Percentiles rank a stretch among this genome's conserved stretches.
These are phyloP conservation scores for Gambusia affinis DNA, from an alignment of 2,113 vertebrate species.

Conservation along the genomic window DNA sequence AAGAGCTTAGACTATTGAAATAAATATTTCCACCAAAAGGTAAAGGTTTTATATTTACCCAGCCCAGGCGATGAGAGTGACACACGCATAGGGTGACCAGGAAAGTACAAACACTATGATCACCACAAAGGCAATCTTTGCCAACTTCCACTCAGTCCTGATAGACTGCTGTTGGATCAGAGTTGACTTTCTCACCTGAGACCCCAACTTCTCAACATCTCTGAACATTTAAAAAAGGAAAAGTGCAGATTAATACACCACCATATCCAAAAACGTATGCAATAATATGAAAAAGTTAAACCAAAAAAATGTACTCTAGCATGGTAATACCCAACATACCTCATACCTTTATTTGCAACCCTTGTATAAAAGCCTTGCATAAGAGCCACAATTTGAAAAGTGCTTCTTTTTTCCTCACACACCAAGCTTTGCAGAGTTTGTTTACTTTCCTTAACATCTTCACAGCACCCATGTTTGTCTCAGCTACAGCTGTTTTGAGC, in stretches of 20 bases:
- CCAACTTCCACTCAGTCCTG: constrained; percentile 93
- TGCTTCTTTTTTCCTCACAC: neutral
- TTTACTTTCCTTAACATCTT: neutral
- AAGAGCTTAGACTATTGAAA: neutral
- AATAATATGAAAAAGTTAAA: neutral
- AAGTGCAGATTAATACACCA: neutral
- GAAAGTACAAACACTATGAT: constrained; percentile 92
- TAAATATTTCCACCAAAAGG: neutral
- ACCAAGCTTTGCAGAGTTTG: neutral
- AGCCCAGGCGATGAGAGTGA: constrained; percentile 91
- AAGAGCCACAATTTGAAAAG: neutral
- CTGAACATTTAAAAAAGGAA: constrained; percentile 61
- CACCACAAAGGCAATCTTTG: constrained; percentile 90
- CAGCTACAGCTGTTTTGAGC: neutral
- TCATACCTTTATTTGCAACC: neutral
- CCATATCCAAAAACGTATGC: neutral
- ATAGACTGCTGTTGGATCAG: constrained; percentile 82
- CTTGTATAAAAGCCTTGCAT: neutral
- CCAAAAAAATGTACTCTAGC: neutral
- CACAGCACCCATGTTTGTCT: neutral
- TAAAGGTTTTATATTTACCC: constrained; percentile 79
- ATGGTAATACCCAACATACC: neutral
- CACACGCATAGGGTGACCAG: constrained; percentile 92
- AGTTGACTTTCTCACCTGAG: constrained; percentile 79
- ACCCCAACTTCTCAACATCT: constrained; percentile 82